Base-by-base conservation (phyloP, 2,797 vertebrate genomes). In the Hylomyscus alleni region DNA sequence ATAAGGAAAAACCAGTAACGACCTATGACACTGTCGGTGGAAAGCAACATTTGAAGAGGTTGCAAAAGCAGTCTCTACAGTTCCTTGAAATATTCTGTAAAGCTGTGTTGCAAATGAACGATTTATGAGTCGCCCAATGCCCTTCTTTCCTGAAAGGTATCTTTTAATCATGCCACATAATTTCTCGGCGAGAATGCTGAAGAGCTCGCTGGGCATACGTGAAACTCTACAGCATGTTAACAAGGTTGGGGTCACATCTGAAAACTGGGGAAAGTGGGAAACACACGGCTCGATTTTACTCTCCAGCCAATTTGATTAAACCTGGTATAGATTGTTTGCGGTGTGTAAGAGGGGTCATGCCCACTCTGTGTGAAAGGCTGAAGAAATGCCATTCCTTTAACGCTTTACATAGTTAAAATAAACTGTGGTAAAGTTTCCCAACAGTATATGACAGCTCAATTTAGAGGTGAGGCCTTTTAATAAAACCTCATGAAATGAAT, bases 401-500 rank as follows among this genome's bases (percentile, higher is more conserved):
- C 98, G 90, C 97, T 98, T 98, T 98, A 98, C 97, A 96, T 98
- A 98, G 98, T 98, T 98, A 98, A 98, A 99, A 98, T 98, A 98
- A 98, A 98, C 98, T 96, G 97, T 97, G 97, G 98, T 96, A 98
- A 98, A 98, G 98, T 98, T 98, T 98, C 97, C 98, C 98, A 98
- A 98, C 98, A 98, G 97, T 52, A 0, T 97, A 95, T 98, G 98
- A 98, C 98, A 98, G 98, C 98, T 99, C 98, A 98, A 98, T 99
- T 98, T 98, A 98, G 98, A 98, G 98, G 98, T 98, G 98, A 99
- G 98, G 98, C 98, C 98, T 99, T 98, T 99, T 99, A 99, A 99
- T 98, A 98, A 98, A 98, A 98, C 95, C 98, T 98, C 97, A 77
- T 98, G 98, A 95, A 98, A 98, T 98, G 98, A 98, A 98, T 98